Percentiles rank a stretch among this genome's conserved stretches.
These are phyloP conservation scores for Hoplodrina blanda DNA, from an alignment of 2,888 invertebrate species.

Conservation along the genomic window DNA sequence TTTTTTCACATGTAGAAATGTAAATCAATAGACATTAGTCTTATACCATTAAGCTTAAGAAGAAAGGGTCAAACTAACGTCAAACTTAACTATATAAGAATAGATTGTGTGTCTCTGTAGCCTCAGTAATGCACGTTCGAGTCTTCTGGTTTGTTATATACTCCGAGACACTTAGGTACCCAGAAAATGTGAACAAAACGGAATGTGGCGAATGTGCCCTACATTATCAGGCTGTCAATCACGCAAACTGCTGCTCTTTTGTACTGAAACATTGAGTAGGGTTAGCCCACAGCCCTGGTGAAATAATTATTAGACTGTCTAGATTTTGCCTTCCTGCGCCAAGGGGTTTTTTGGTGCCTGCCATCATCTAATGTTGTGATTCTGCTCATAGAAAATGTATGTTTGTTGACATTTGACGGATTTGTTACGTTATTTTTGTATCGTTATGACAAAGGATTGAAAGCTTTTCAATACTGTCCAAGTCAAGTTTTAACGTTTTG, in stretches of 20 bases:
- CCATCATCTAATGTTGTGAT: conserved; percentile 17
- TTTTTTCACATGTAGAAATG: too few relatives aligned
- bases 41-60: too few relatives aligned
- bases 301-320: conserved; percentile 62
- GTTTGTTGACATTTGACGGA: not conserved
- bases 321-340: conserved; percentile 35
- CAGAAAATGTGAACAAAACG: conserved; percentile 9
- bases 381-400: conserved; percentile 44
- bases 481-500: not conserved
- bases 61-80: too few relatives aligned
- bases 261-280: conserved; percentile 65
- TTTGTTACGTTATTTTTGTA: conserved; percentile 14
- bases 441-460: conserved; percentile 7
- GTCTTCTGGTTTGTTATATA: not conserved
- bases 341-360: conserved; percentile 30
- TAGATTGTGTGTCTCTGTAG: not conserved
- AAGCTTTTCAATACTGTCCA: conserved; percentile 7
- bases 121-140: not conserved
- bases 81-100: too few relatives aligned
- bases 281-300: conserved; percentile 49
- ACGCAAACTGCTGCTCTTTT: conserved; percentile 57
- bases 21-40: too few relatives aligned
- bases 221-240: conserved; percentile 63
- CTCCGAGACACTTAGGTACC: not conserved
- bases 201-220: conserved; percentile 44